phyloP scores from a whole-genome alignment of 2,888 invertebrate genomes.

The Dicroscelio sp. region DNA sequence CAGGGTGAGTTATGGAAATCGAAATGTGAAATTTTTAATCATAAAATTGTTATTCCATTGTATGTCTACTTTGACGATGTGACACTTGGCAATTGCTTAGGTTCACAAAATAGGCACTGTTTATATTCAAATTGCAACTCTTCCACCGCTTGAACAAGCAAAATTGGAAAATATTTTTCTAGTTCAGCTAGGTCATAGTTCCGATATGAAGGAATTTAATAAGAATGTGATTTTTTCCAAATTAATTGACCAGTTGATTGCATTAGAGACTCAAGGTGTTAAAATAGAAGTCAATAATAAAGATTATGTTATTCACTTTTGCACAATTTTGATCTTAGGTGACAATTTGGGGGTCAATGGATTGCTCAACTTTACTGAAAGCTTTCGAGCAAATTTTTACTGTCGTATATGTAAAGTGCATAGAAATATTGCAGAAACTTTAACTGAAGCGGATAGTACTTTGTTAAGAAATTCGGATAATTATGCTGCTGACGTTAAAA shows the following conservation, averaged over 20 bases:
- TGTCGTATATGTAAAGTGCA: constrained; percentile 49
- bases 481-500: constrained; percentile 27
- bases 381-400: constrained; percentile 45
- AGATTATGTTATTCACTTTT: constrained; percentile 22
- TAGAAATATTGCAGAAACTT: background rate
- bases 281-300: background rate
- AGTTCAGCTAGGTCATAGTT: constrained; percentile 9
- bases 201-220: constrained; percentile 30
- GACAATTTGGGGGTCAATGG: constrained; percentile 57
- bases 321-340: background rate
- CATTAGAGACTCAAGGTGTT: constrained; percentile 36
- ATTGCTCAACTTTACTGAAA: constrained; percentile 19
- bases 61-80: constrained; percentile 31
- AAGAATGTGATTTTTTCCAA: constrained; percentile 37
- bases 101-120: constrained; percentile 56
- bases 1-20: constrained; percentile 21
- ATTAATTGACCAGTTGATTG: constrained; percentile 34
- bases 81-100: constrained; percentile 11
- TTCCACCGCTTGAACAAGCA: constrained; percentile 26
- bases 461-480: constrained; percentile 30
- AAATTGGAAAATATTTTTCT: constrained; percentile 57
- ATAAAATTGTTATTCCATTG: constrained; percentile 26
- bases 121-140: constrained; percentile 50
- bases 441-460: background rate
- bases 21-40: background rate